phyloP scores from a whole-genome alignment of 1,140 invertebrate species.

The Apis cerana region DNA sequence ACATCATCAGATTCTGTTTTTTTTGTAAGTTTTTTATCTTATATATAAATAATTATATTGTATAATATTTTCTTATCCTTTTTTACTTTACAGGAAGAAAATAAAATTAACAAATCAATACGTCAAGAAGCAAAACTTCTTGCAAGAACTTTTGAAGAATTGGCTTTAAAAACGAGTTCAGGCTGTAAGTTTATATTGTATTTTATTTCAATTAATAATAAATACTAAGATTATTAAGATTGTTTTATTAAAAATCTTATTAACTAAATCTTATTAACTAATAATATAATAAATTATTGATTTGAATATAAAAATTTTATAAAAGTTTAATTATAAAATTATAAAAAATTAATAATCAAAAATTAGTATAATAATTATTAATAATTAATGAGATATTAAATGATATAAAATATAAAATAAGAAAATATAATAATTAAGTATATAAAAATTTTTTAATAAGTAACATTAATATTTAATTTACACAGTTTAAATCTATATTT shows the following conservation, averaged over 20 bases:
- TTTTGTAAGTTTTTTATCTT: conserved; percentile 60
- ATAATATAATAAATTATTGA: not conserved
- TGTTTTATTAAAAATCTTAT: not conserved
- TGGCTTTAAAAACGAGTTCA: conserved; percentile 58
- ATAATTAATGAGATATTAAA: too few relatives aligned
- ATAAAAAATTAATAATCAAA: not conserved
- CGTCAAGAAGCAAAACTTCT: conserved; percentile 66
- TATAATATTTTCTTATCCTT: not conserved
- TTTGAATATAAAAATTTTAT: not conserved
- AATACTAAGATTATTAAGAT: not conserved
- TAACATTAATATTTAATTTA: not conserved
- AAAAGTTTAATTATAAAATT: not conserved
- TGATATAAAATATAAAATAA: not conserved
- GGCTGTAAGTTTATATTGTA: conserved; percentile 55
- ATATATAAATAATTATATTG: conserved; percentile 25
- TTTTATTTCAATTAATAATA: not conserved
- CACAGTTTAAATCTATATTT: not conserved
- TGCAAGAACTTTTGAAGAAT: conserved; percentile 70
- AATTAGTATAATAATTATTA: not conserved
- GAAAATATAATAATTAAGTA: not conserved
- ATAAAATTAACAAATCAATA: conserved; percentile 63
- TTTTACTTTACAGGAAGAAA: conserved; percentile 34
- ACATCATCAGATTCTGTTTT: conserved; percentile 70
- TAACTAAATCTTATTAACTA: not conserved
- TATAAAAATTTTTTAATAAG: not conserved